These are phyloP conservation scores for Pseudorhombus dupliciocellatus DNA, from an alignment of 2,113 vertebrate species.

Conservation along the genomic window DNA sequence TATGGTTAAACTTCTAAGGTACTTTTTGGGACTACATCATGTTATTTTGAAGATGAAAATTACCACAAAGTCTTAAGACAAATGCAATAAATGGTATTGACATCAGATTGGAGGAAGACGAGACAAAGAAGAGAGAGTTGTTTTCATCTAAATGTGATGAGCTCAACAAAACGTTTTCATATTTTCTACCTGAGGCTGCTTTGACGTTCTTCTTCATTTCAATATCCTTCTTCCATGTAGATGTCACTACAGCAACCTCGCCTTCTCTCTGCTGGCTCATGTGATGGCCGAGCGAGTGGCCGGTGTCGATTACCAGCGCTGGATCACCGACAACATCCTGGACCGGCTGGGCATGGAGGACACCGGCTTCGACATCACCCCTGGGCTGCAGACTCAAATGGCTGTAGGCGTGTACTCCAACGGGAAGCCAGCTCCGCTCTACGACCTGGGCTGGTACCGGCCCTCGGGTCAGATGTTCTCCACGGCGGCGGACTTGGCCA, in stretches of 20 bases:
- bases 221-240: slow-evolving; percentile 64
- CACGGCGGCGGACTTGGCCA: slow-evolving; percentile 89
- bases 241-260: slow-evolving; percentile 95
- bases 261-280: slow-evolving; percentile 91
- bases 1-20: too few species aligned
- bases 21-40: too few species aligned
- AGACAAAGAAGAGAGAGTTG: too few species aligned
- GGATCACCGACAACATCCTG: slow-evolving; percentile 88
- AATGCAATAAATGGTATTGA: too few species aligned
- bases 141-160: too few species aligned
- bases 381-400: slow-evolving; percentile 81
- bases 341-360: slow-evolving; percentile 90
- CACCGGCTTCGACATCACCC: slow-evolving; percentile 88
- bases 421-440: slow-evolving; percentile 85
- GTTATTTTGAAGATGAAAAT: too few species aligned
- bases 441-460: slow-evolving; percentile 93
- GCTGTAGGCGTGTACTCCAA: slow-evolving; percentile 90
- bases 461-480: slow-evolving; percentile 97
- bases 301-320: slow-evolving; percentile 86
- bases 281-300: slow-evolving; percentile 85
- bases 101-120: too few species aligned
- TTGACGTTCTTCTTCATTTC: background rate
- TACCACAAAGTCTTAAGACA: too few species aligned
- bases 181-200: too few species aligned
- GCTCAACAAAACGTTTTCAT: too few species aligned